A percentile compares a stretch with the other conserved stretches of the same genome.
These are phyloP conservation scores for Adela reaumurella DNA, from an alignment of 2,888 invertebrate genomes.

Conservation along the genomic window DNA sequence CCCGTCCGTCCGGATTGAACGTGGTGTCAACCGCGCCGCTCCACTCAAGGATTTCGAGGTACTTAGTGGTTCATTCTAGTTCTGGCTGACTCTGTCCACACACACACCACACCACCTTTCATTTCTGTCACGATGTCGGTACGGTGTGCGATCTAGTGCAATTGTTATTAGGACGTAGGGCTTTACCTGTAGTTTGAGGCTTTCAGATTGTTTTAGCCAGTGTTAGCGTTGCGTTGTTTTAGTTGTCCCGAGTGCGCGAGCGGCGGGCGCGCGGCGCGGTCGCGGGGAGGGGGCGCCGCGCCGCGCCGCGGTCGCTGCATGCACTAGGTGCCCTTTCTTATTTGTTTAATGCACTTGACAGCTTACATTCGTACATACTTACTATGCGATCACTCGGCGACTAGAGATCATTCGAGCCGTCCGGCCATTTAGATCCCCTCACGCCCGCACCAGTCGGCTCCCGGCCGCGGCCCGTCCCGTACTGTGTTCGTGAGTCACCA, in stretches of 20 bases:
- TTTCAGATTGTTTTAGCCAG: conserved; percentile 58
- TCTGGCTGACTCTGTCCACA: conserved; percentile 49
- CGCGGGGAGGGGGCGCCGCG: conserved; percentile 32
- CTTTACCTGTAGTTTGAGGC: conserved; percentile 59
- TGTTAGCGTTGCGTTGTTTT: conserved; percentile 56
- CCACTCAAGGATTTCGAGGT: conserved; percentile 84
- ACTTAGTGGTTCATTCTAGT: conserved; percentile 57
- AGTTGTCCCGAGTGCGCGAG: conserved; percentile 52
- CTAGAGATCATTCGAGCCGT: conserved; percentile 23
- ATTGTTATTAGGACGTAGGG: conserved; percentile 54
- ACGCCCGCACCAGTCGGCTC: conserved; percentile 29
- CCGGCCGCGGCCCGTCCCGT: neutral
- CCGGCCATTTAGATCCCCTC: conserved; percentile 26
- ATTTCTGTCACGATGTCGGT: conserved; percentile 37
- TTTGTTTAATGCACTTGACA: conserved; percentile 54
- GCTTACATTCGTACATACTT: conserved; percentile 50
- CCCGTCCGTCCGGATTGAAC: conserved; percentile 68
- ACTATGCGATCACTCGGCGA: conserved; percentile 44
- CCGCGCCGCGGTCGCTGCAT: conserved; percentile 42
- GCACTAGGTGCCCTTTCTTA: conserved; percentile 52
- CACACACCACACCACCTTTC: conserved; percentile 39
- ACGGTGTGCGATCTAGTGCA: conserved; percentile 33
- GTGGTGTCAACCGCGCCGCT: conserved; percentile 63
- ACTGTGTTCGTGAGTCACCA: conserved; percentile 38
- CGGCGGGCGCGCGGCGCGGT: conserved; percentile 42